These are phyloP conservation scores for Eudasyphora cyanicolor DNA, from an alignment of 2,888 invertebrate species.

Conservation along the genomic window DNA sequence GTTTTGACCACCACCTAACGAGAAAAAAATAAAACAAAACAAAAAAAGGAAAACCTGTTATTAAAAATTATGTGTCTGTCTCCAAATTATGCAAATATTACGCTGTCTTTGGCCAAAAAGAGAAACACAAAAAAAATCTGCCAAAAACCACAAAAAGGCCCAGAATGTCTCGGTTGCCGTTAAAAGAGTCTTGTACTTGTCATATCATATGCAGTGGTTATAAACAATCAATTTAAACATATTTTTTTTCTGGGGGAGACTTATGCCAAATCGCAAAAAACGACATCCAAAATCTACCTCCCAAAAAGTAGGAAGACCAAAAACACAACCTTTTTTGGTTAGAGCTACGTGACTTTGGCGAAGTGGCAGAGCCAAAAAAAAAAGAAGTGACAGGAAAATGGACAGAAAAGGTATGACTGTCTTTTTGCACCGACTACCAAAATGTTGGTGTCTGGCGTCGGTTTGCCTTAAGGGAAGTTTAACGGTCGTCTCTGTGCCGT, in stretches of 20 bases:
- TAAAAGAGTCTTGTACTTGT: conserved; percentile 33
- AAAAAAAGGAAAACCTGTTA: conserved; percentile 21
- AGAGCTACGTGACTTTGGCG: conserved; percentile 60
- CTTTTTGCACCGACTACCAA: not conserved
- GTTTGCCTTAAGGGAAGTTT: conserved; percentile 7
- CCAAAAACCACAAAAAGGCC: not conserved
- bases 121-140: too few relatives aligned
- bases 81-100: conserved; percentile 30
- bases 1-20: not conserved
- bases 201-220: conserved; percentile 61
- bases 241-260: conserved; percentile 21
- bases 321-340: conserved; percentile 5
- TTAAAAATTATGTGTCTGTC: conserved; percentile 36
- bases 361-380: conserved; percentile 19
- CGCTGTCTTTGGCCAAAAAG: not conserved
- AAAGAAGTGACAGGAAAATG: not conserved
- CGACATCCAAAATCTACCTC: not conserved
- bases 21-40: not conserved
- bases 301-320: not conserved
- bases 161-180: conserved; percentile 17
- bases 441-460: not conserved
- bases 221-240: conserved; percentile 59
- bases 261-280: not conserved
- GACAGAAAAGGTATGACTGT: conserved; percentile 11
- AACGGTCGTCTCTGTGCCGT: not conserved